Evolutionary conservation across 2,888 invertebrate genomes (phyloP), one percentile per base, ranked within the genome.

Genomic region (Pseudanteris insignis): DNA sequence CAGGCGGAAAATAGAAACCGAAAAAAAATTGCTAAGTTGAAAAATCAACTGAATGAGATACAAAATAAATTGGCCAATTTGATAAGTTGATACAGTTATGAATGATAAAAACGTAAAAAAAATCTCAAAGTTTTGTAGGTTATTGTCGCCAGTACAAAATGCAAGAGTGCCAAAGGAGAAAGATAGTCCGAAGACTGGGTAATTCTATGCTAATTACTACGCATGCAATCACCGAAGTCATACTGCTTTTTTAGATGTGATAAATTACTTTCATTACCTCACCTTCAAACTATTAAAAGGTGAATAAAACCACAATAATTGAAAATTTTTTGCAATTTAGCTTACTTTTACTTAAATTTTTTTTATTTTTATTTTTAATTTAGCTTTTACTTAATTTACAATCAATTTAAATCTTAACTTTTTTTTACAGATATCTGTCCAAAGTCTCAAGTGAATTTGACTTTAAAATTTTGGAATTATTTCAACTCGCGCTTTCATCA

Each of bases 221-320:
- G 34, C n/a, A 44, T 44, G 44, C 5, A 25, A n/a, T 44, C 44
- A 7, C 44, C 44, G 3, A 34, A 34, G 14, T 12, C 15, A 9
- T 44, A 44, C 24, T 26, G 1, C 5, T 44, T 44, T 26, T 13
- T 34, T 6, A 25, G 34, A 6, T 13, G 11, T 10, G 34, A 44
- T 13, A 26, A 44, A 7, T 26, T 44, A 7, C 10, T 44, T n/a
- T 34, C 44, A 2, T 9, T 33, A n/a, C 44, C 44, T 13, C 32
- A 26, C 10, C 2, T 34, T 2, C 33, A 34, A 11, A 44, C 14
- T 2, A 26, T 34, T n/a, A 11, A 15, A 26, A 33, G 30, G 30
- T 26, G 13, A 18, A 18, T 18, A 18, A 6, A 18, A 18, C 18
- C 18, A 18, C 6, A 3, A 18, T 6, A 3, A 18, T 18, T 18